Evolutionary conservation across 1,140 invertebrate genomes (phyloP).

Genomic region (Proales similis): DNA sequence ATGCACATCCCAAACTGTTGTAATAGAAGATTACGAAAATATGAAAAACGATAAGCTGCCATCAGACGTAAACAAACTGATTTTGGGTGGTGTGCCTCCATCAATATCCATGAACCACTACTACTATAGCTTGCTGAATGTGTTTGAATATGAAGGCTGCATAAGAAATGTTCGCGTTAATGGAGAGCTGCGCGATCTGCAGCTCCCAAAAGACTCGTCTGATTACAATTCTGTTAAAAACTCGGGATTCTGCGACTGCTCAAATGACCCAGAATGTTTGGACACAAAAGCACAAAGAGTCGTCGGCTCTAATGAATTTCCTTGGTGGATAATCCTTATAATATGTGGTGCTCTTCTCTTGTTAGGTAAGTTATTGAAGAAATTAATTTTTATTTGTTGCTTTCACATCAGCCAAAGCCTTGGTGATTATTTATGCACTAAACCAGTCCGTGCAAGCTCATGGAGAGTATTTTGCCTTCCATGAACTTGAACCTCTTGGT

Average conservation of each 20-base stretch:
- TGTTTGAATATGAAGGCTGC: slow-evolving; percentile 32
- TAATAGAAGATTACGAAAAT: background rate
- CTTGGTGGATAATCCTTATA: slow-evolving; percentile 35
- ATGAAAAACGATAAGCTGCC: slow-evolving; percentile 2
- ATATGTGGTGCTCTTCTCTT: slow-evolving; percentile 18
- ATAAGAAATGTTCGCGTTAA: slow-evolving; percentile 19
- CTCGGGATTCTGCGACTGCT: slow-evolving; percentile 30
- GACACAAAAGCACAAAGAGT: background rate
- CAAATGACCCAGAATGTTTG: slow-evolving; percentile 16
- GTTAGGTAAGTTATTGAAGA: slow-evolving; percentile 7
- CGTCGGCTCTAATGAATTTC: slow-evolving; percentile 20
- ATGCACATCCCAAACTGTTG: background rate
- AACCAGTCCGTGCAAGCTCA: too few relatives aligned
- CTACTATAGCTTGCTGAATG: slow-evolving; percentile 34
- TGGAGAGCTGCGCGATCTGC: slow-evolving; percentile 27
- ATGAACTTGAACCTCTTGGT: too few relatives aligned
- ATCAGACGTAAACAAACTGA: background rate
- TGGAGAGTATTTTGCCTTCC: too few relatives aligned
- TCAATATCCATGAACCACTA: slow-evolving; percentile 30
- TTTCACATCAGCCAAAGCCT: background rate
- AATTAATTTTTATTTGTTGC: background rate
- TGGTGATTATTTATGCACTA: too few relatives aligned
- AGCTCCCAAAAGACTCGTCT: background rate
- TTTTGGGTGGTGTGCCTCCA: slow-evolving; percentile 19
- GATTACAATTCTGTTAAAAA: slow-evolving; percentile 30